phyloP scores from a whole-genome alignment of 2,797 vertebrate genomes.

The Nyctibius grandis region DNA sequence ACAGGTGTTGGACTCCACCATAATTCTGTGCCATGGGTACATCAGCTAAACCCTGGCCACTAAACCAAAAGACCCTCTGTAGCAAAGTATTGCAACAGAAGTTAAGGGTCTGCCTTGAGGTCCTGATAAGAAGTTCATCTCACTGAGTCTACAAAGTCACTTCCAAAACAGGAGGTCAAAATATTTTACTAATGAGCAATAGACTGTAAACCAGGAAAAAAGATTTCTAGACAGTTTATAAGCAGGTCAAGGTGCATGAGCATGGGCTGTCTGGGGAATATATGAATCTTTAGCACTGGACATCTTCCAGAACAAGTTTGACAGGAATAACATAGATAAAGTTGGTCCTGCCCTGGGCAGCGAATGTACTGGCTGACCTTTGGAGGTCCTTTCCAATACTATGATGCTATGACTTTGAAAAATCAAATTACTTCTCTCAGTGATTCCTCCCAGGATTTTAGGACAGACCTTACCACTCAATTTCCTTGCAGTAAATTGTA shows the following conservation, averaged over 20 bases:
- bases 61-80: neutral
- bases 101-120: neutral
- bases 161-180: neutral
- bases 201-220: neutral
- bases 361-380: neutral
- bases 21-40: neutral
- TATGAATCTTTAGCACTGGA: neutral
- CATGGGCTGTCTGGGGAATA: neutral
- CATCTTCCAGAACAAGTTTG: neutral
- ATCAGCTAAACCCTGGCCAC: neutral
- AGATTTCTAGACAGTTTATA: neutral
- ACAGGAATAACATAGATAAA: neutral
- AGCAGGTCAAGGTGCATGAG: neutral
- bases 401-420: neutral
- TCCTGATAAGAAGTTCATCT: neutral
- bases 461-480: neutral
- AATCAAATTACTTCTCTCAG: neutral
- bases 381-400: neutral
- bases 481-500: slow-evolving; percentile 30
- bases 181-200: neutral
- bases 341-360: neutral
- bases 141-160: neutral
- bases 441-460: neutral
- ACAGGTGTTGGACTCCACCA: neutral
- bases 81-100: neutral